Percentiles rank a stretch among this genome's conserved stretches.
Conservation (phyloP, 2,113 vertebrate species). For the Rutilus rutilus region DNA sequence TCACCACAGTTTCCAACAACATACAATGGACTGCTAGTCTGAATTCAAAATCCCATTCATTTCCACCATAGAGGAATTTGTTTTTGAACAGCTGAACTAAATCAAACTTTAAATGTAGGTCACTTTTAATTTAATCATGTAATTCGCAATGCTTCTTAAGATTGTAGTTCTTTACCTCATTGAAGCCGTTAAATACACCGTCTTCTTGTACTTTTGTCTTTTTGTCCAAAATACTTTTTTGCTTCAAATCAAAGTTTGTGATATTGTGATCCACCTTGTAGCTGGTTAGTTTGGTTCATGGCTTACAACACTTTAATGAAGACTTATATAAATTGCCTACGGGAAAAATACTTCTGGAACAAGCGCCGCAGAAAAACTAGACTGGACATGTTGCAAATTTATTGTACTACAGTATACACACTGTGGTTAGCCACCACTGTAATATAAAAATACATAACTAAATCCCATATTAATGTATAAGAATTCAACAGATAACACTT, state of each 20-base stretch:
- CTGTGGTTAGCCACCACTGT: background rate
- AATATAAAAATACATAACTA: background rate
- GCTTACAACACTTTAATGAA: too few relatives aligned
- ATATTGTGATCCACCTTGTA: too few relatives aligned
- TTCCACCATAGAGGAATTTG: background rate
- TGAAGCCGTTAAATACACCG: too few relatives aligned
- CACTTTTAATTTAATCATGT: background rate
- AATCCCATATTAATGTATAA: background rate
- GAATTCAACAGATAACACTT: background rate
- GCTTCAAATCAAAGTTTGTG: too few relatives aligned
- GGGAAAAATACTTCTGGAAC: too few relatives aligned
- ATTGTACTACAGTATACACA: background rate
- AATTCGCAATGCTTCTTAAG: background rate
- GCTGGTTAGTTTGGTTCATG: too few relatives aligned
- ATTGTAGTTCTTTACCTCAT: background rate
- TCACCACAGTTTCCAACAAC: constrained; percentile 3
- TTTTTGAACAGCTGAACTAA: background rate
- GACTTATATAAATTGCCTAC: too few relatives aligned
- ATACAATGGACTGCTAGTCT: background rate
- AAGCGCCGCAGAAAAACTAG: background rate
- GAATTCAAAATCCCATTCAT: background rate
- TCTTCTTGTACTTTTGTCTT: too few relatives aligned
- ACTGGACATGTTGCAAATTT: background rate
- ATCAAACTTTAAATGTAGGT: too few relatives aligned
- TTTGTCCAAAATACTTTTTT: too few relatives aligned